Evolutionary conservation across 2,888 invertebrate species (phyloP), one percentile per base, ranked within the genome.

Genomic region (Netelia melanura): DNA sequence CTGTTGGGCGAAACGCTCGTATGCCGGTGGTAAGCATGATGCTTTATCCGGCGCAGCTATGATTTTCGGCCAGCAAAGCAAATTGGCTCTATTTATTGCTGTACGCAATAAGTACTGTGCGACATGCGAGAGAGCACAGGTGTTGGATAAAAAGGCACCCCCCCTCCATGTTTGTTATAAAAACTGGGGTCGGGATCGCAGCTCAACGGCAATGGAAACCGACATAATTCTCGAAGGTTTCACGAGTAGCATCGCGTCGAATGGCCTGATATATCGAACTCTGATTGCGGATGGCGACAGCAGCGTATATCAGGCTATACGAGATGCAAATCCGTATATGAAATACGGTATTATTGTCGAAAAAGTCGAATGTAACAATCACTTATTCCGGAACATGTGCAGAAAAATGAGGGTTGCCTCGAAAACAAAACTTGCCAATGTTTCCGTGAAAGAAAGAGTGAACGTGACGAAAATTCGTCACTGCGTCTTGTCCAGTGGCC

Each of bases 311-410:
- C 83, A 87, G 44, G 87, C 87, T 87, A 88, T 92, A 17, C 23
- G 74, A 30, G 85, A 90, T 83, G 52, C 56, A 10, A 84, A 88
- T 17, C 86, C 89, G 8, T 91, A 92, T 83, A 86, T 86, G 0
- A 80, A 76, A n/a, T 38, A 81, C 14, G 68, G 48, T 21, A 67
- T 79, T 9, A 23, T 67, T 43, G 86, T 90, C 0, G 64, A 89
- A 68, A 92, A 92, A 89, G 82, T 91, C 10, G 91, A 92, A 84
- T 93, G 92, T 81, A 81, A 65, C 3, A 92, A 91, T 74, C 92
- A 92, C 79, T 68, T 91, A 23, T 72, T 89, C 1, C 82, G 87
- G 44, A 89, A 89, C 82, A 71, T 86, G 10, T 86, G 87, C 14
- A 86, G 80, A 11, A 83, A 85, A 54, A 1, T 83, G 5, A 30